Conservation (phyloP, 37 sponge, comb jelly and placozoan genomes). For the Cliona cf. orientalis region DNA sequence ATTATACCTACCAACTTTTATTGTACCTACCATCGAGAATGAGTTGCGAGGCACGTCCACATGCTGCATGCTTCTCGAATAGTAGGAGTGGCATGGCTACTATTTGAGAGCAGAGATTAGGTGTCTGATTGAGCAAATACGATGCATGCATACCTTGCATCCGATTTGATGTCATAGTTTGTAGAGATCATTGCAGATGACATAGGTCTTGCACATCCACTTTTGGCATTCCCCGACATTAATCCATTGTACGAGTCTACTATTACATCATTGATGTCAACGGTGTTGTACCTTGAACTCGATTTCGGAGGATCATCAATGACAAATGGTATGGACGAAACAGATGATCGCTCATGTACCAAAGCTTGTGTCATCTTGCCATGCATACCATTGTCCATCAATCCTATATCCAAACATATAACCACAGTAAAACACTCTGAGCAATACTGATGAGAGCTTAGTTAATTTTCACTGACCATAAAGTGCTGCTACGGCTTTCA, state of each 20-base stretch:
- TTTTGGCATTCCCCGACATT: constrained; percentile 4
- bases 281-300: background rate
- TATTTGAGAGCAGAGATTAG: too few species aligned
- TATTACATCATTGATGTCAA: constrained; percentile 19
- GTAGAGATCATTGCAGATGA: background rate
- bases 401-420: too few species aligned
- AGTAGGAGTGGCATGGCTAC: too few species aligned
- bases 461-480: background rate
- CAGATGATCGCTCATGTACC: background rate
- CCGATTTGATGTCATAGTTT: background rate
- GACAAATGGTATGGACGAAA: constrained; percentile 2
- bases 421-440: background rate
- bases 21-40: too few species aligned
- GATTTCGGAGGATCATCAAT: constrained; percentile 19
- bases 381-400: background rate
- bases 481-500: background rate
- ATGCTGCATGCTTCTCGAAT: too few species aligned
- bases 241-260: constrained; percentile 8
- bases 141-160: constrained; percentile 5
- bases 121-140: too few species aligned
- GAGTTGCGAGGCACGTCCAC: too few species aligned
- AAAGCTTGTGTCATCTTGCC: background rate
- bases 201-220: background rate
- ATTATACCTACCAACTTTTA: too few species aligned
- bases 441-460: background rate